phyloP scores from a whole-genome alignment of 2,797 vertebrate species.

The Acanthis flammea region DNA sequence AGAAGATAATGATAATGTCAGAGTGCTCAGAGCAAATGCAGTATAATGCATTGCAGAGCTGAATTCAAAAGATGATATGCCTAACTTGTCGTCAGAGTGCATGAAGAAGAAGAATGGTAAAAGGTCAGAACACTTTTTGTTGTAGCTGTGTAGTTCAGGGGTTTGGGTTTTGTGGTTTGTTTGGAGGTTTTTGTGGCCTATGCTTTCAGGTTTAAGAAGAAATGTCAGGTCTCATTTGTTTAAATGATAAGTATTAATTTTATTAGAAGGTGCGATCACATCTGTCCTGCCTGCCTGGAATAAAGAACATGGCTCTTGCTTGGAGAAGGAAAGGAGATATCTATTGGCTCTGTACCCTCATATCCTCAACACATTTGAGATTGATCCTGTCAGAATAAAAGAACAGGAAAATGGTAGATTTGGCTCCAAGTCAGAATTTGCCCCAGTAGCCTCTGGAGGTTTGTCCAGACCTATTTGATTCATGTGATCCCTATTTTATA shows the following conservation, averaged over 20 bases:
- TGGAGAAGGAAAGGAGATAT: neutral
- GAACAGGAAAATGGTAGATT: neutral
- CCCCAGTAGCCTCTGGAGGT: neutral
- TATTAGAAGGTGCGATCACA: neutral
- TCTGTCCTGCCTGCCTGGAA: neutral
- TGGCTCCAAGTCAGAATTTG: neutral
- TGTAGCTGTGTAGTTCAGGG: neutral
- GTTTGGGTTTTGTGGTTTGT: neutral
- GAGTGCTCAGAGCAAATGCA: constrained; percentile 43
- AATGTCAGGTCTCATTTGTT: neutral
- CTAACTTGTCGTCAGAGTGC: constrained; percentile 41
- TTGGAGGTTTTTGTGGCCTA: neutral
- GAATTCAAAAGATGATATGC: constrained; percentile 52
- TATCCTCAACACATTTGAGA: neutral
- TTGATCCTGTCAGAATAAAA: neutral
- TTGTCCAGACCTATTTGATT: neutral
- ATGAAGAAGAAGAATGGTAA: constrained; percentile 40
- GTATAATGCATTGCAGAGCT: constrained; percentile 39
- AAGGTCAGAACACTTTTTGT: neutral
- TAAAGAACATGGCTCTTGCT: neutral
- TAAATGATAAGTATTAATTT: constrained; percentile 3
- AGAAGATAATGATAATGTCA: constrained; percentile 52
- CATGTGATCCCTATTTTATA: neutral
- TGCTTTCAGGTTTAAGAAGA: neutral
- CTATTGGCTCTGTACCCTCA: neutral